Conservation (phyloP, 2,888 invertebrate genomes). For the Patella ulyssiponensis region DNA sequence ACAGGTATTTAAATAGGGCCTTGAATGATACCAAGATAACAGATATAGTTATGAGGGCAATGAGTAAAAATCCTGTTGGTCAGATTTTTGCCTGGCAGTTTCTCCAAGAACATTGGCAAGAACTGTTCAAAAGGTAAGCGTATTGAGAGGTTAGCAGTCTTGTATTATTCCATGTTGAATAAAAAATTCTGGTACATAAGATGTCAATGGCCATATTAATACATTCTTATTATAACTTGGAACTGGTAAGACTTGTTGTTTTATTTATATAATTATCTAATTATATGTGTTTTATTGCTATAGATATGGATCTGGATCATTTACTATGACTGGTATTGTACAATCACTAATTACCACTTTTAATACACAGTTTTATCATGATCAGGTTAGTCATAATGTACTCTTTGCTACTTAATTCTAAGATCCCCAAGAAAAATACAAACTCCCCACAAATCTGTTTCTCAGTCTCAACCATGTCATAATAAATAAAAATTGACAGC, state of each 20-base stretch:
- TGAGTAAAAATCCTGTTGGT: constrained; percentile 79
- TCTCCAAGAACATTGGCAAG: constrained; percentile 81
- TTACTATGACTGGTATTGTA: constrained; percentile 60
- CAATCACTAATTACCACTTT: constrained; percentile 57
- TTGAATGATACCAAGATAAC: constrained; percentile 81
- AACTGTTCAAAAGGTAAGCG: constrained; percentile 77
- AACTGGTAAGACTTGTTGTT: not conserved
- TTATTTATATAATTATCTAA: not conserved
- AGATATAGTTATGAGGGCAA: constrained; percentile 80
- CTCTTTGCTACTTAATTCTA: not conserved
- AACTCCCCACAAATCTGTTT: too few relatives aligned
- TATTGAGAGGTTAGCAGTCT: not conserved
- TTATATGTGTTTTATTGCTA: not conserved
- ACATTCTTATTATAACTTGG: too few relatives aligned
- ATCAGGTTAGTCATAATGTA: constrained; percentile 53
- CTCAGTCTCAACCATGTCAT: too few relatives aligned
- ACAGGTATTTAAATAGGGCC: constrained; percentile 82
- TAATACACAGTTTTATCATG: constrained; percentile 66
- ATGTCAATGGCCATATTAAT: too few relatives aligned
- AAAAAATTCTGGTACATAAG: too few relatives aligned
- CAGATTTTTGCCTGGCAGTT: constrained; percentile 83
- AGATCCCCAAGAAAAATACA: too few relatives aligned
- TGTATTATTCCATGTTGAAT: too few relatives aligned
- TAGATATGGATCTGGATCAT: constrained; percentile 59
- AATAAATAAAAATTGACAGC: too few relatives aligned